Base-by-base conservation (phyloP, 2,113 vertebrate genomes). In the Pholis gunnellus region DNA sequence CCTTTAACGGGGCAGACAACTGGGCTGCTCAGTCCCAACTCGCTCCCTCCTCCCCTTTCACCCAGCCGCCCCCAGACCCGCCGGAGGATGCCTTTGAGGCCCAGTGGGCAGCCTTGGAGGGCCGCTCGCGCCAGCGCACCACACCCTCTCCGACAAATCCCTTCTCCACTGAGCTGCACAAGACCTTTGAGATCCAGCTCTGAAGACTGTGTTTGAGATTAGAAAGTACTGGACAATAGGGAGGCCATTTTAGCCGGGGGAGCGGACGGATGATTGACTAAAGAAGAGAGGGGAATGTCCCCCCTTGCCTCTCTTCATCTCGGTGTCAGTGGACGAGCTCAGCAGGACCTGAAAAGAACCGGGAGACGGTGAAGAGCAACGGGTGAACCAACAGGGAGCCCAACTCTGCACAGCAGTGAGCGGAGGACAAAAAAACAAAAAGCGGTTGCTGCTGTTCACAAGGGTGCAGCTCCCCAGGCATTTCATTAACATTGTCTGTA, bases 151-250 rank as follows among this genome's bases (percentile, higher is more conserved):
- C 98, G 4, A 99, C 98, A 73, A 99, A 99, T 88, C 98, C 98
- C 67, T 99, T 99, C 95, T 99, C 98, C 71, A 98, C 96, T 0
- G 98, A 99, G 93, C 95, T 99, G 88, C 98, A 99, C 93, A 99
- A 99, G 90, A 99, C 98, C 0, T 99, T 99, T 85, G 98, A 99
- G 96, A 99, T 99, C 70, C 98, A 99, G 95, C 98, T 99, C 88
- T 99, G 95, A 96, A 86, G 90, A 81, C 78, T 29, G 75, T 56
- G 75, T 27, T 25, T 79, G 89, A 88, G 79, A 52, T 54, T 10
- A 73, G 63, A 77, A 82, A 60, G 61, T 4, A 72, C 75, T 22
- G 73, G 36, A 82, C 34, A 14, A 63, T 27, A 36, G 44, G 22
- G 77, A 86, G 59, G 77, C 34, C 5, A 13, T 18, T 56, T 48